Conservation (phyloP, 2,888 invertebrate species). For the Chrysotoxum bicinctum region DNA sequence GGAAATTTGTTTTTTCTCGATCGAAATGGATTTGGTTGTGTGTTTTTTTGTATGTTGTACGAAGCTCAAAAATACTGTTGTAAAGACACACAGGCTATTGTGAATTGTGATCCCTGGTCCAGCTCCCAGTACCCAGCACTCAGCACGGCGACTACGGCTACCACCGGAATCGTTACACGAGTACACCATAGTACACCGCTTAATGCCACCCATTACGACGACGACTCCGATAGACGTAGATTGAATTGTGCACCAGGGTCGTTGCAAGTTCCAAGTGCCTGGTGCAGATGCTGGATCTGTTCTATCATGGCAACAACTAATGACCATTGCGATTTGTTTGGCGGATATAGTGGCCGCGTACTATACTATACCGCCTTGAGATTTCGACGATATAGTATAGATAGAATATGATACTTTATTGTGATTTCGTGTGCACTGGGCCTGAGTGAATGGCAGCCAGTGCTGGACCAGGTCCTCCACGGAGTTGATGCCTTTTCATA, state of each 20-base stretch:
- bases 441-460: constrained; percentile 26
- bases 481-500: constrained; percentile 58
- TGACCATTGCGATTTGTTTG: constrained; percentile 72
- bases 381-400: constrained; percentile 56
- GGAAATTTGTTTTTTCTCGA: constrained; percentile 69
- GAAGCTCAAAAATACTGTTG: constrained; percentile 61
- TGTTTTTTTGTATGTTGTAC: constrained; percentile 64
- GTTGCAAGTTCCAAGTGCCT: constrained; percentile 18
- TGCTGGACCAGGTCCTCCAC: constrained; percentile 32
- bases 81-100: constrained; percentile 66
- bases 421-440: constrained; percentile 70
- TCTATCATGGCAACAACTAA: constrained; percentile 64
- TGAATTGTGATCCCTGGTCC: constrained; percentile 50
- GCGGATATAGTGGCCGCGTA: constrained; percentile 61
- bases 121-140: not conserved
- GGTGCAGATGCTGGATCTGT: not conserved
- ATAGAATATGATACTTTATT: constrained; percentile 72
- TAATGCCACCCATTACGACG: constrained; percentile 72
- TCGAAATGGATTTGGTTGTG: constrained; percentile 62
- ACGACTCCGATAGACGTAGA: constrained; percentile 65
- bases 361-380: constrained; percentile 61
- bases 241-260: constrained; percentile 68
- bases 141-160: constrained; percentile 28
- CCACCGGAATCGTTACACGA: constrained; percentile 72
- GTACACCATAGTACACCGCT: constrained; percentile 71